Evolutionary conservation across 1,140 invertebrate species (phyloP).

Genomic region (Drosophila equinoxialis): DNA sequence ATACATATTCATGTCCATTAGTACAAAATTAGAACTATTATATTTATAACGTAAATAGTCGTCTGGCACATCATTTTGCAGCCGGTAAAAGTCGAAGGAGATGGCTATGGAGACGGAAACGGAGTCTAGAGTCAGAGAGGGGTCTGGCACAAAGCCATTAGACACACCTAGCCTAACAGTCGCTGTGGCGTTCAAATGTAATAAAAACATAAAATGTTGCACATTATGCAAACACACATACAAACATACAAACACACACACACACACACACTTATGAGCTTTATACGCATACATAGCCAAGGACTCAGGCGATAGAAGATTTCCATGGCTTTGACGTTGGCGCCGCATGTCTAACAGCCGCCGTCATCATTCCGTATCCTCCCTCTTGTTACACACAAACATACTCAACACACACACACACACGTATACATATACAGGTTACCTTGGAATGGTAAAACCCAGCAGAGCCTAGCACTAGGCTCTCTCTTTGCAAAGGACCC

Average conservation of each 20-base stretch:
- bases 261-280: constrained; percentile 7
- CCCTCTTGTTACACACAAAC: constrained; percentile 24
- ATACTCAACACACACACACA: constrained; percentile 29
- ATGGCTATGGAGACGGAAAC: constrained; percentile 2
- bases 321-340: constrained; percentile 47
- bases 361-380: constrained; percentile 24
- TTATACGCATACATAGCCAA: constrained; percentile 12
- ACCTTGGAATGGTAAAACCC: constrained; percentile 38
- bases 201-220: constrained; percentile 62
- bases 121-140: constrained; percentile 4
- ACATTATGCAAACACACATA: constrained; percentile 56
- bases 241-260: constrained; percentile 22
- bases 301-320: constrained; percentile 31
- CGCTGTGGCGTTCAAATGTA: constrained; percentile 52
- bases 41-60: constrained; percentile 58
- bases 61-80: constrained; percentile 31
- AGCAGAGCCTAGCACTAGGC: constrained; percentile 22
- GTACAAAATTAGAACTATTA: constrained; percentile 56
- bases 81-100: constrained; percentile 36
- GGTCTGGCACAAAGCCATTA: constrained; percentile 45
- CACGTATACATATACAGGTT: constrained; percentile 6
- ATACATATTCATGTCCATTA: constrained; percentile 31
- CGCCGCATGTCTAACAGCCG: constrained; percentile 52
- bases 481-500: constrained; percentile 13
- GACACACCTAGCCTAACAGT: constrained; percentile 38